Evolutionary conservation across 2,797 vertebrate genomes (phyloP), one percentile per base, ranked within the genome.

Genomic region (Protonibea diacanthus): DNA sequence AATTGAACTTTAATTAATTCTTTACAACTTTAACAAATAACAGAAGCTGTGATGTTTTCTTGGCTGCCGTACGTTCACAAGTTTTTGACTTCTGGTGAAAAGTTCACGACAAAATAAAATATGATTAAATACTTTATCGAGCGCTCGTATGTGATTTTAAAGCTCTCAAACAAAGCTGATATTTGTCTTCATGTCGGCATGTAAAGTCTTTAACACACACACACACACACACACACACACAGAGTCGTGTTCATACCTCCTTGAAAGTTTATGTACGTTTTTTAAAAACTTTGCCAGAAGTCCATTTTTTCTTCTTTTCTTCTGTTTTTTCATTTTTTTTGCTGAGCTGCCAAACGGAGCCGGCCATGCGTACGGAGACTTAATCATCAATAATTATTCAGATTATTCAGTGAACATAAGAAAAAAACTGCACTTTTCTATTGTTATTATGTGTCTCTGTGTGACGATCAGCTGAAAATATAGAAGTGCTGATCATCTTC

Each of bases 361-460:
- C 84, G 18, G 1, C 73, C 74, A 44, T 75, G 80, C 78, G 15
- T 79, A 59, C 15, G 0, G 49, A 63, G 69, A 81, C 69, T 82
- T 80, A 78, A 85, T 90, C 86, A 81, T 88, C 74, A 90, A 82
- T 84, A 87, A 76, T 85, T 77, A 88, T 85, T 83, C 81, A 74
- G 52, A 87, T 85, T 83, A 68, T 78, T 81, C 42, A 21, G 44
- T 53, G 18, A 72, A 70, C 51, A 72, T 12, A 23, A n/a, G 47
- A 66, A 83, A 71, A 71, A 84, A 61, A 80, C 71, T 63, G 27
- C 27, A 40, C 53, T 29, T 58, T 33, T 67, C 21, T 11, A 23
- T 58, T 59, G n/a, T 38, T 18, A 23, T 58, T 62, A 47, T 42
- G 57, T 70, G 29, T 70, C 45, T 64, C 10, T 55, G 11, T 59